phyloP scores from a whole-genome alignment of 1,140 invertebrate species.

The Stegodyphus dumicola region DNA sequence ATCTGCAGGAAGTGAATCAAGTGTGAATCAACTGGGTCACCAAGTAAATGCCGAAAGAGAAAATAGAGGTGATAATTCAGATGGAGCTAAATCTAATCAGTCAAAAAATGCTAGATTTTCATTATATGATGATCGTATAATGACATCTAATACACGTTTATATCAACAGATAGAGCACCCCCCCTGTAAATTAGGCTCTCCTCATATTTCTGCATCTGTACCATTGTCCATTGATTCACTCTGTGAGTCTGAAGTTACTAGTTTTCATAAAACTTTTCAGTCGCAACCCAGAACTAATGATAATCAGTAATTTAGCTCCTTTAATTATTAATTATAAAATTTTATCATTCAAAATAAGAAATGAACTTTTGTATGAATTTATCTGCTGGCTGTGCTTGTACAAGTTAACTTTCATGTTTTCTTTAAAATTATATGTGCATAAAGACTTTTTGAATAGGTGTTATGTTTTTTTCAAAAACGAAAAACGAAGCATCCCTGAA shows the following conservation, averaged over 20 bases:
- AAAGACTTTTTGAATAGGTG: too few relatives aligned
- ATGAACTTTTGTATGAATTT: slow-evolving; percentile 29
- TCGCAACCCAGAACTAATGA: slow-evolving; percentile 41
- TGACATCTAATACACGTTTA: slow-evolving; percentile 69
- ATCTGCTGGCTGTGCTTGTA: neutral
- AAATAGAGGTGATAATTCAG: slow-evolving; percentile 65
- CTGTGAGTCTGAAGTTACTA: slow-evolving; percentile 54
- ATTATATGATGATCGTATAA: slow-evolving; percentile 87
- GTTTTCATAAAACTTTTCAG: slow-evolving; percentile 54
- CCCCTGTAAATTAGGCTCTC: slow-evolving; percentile 45
- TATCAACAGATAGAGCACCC: slow-evolving; percentile 38
- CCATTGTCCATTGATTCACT: slow-evolving; percentile 52
- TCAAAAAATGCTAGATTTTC: slow-evolving; percentile 81
- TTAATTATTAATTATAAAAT: slow-evolving; percentile 11
- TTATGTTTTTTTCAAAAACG: too few relatives aligned
- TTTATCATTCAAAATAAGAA: neutral
- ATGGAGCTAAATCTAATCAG: slow-evolving; percentile 81
- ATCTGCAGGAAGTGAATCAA: neutral
- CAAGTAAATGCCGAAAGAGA: neutral
- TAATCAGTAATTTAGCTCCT: slow-evolving; percentile 33
- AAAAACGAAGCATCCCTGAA: too few relatives aligned
- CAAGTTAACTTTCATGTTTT: neutral
- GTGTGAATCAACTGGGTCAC: neutral
- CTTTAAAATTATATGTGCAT: too few relatives aligned
- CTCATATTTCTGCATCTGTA: slow-evolving; percentile 57